Evolutionary conservation across 1,140 invertebrate genomes (phyloP).

Genomic region (Hypothenemus hampei): DNA sequence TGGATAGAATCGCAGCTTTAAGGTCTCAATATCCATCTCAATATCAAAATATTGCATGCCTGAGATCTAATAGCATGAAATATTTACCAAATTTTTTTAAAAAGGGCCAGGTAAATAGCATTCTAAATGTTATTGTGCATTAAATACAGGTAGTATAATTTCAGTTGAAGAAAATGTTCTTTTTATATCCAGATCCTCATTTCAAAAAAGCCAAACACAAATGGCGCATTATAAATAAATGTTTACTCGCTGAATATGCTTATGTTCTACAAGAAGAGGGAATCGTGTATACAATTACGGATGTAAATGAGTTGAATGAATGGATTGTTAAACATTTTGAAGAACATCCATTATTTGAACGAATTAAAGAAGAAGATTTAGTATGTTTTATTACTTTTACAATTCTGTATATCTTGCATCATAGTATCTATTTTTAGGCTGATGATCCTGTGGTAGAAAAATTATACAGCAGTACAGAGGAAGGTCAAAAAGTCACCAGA

Average conservation of each 20-base stretch:
- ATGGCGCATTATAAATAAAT: conserved; percentile 96
- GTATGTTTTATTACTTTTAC: conserved; percentile 49
- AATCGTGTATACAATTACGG: conserved; percentile 93
- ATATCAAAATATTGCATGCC: conserved; percentile 93
- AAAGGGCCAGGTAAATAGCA: conserved; percentile 76
- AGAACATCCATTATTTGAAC: conserved; percentile 86
- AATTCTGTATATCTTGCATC: too few relatives aligned
- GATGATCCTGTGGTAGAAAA: conserved; percentile 81
- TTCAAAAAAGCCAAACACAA: conserved; percentile 99
- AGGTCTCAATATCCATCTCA: conserved; percentile 67
- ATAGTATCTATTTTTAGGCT: conserved; percentile 51
- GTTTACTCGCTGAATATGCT: conserved; percentile 92
- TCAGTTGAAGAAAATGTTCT: conserved; percentile 97
- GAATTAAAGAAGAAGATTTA: conserved; percentile 67
- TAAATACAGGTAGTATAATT: conserved; percentile 39
- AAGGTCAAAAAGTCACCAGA: conserved; percentile 95
- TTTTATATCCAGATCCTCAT: conserved; percentile 99
- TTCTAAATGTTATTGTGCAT: neutral
- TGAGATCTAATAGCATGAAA: conserved; percentile 98
- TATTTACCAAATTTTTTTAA: conserved; percentile 94
- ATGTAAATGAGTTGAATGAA: conserved; percentile 94
- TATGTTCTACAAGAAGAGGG: conserved; percentile 83
- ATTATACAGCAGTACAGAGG: conserved; percentile 90
- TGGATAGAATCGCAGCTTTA: conserved; percentile 87
- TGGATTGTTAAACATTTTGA: conserved; percentile 95